Evolutionary conservation across 2,797 vertebrate species (phyloP).

Genomic region (Semotilus atromaculatus): DNA sequence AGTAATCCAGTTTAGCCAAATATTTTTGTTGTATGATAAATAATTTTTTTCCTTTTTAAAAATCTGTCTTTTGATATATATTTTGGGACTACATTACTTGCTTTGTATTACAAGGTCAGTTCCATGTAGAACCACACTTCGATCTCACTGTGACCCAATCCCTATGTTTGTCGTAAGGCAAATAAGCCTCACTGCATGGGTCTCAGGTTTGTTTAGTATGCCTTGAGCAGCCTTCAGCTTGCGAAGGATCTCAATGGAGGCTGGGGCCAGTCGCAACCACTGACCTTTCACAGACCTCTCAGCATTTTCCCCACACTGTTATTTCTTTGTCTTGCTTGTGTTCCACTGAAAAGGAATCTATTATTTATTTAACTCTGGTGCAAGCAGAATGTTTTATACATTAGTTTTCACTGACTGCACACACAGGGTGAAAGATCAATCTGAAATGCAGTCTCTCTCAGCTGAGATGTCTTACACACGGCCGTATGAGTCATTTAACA

Average conservation of each 20-base stretch:
- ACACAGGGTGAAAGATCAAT: constrained; percentile 52
- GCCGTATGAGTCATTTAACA: neutral
- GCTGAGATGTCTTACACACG: constrained; percentile 6
- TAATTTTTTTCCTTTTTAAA: neutral
- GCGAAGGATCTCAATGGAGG: constrained; percentile 49
- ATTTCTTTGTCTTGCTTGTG: constrained; percentile 58
- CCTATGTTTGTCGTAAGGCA: constrained; percentile 29
- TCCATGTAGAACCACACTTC: neutral
- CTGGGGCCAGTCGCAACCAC: constrained; percentile 50
- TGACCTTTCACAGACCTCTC: constrained; percentile 61
- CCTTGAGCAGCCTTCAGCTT: constrained; percentile 46
- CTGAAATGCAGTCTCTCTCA: constrained; percentile 35
- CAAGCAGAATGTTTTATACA: constrained; percentile 58
- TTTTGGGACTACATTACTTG: neutral
- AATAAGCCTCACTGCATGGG: constrained; percentile 39
- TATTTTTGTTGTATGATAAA: neutral
- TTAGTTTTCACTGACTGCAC: constrained; percentile 50
- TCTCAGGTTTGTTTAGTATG: constrained; percentile 48
- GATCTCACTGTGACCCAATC: constrained; percentile 24
- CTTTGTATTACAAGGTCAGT: constrained; percentile 9
- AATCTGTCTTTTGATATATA: neutral
- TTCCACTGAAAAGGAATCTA: constrained; percentile 53
- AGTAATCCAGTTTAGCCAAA: too few species aligned
- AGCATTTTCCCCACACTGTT: constrained; percentile 55
- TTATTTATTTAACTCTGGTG: constrained; percentile 62